Evolutionary conservation across 2,888 invertebrate genomes (phyloP).

Genomic region (Aricia artaxerxes): DNA sequence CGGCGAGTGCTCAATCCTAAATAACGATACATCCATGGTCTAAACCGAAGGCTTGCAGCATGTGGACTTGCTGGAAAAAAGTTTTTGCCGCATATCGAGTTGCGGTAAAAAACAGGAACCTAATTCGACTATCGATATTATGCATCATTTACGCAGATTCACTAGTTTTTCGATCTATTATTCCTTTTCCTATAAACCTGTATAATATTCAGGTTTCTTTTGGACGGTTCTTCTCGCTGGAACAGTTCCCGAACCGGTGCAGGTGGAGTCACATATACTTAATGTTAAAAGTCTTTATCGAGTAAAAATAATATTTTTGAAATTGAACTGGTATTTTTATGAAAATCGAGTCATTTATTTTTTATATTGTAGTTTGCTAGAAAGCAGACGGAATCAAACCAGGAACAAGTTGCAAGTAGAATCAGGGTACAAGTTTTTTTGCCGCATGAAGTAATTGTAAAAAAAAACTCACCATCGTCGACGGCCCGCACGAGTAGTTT

Average conservation of each 20-base stretch:
- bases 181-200: too few relatives aligned
- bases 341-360: background rate
- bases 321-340: background rate
- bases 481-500: conserved; percentile 66
- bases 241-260: background rate
- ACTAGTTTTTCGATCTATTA: background rate
- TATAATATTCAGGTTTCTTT: background rate
- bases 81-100: background rate
- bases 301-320: background rate
- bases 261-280: background rate
- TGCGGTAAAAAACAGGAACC: background rate
- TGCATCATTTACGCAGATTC: background rate
- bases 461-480: conserved; percentile 59
- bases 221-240: background rate
- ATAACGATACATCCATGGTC: conserved; percentile 12
- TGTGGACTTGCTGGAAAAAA: background rate
- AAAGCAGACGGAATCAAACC: too few relatives aligned
- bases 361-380: background rate
- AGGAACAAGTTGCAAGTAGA: too few relatives aligned
- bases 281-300: background rate
- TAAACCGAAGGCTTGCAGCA: background rate
- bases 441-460: background rate
- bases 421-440: too few relatives aligned
- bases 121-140: background rate
- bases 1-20: conserved; percentile 19